Base-by-base conservation (phyloP, 2,888 invertebrate genomes). In the Drosophila bunnanda region DNA sequence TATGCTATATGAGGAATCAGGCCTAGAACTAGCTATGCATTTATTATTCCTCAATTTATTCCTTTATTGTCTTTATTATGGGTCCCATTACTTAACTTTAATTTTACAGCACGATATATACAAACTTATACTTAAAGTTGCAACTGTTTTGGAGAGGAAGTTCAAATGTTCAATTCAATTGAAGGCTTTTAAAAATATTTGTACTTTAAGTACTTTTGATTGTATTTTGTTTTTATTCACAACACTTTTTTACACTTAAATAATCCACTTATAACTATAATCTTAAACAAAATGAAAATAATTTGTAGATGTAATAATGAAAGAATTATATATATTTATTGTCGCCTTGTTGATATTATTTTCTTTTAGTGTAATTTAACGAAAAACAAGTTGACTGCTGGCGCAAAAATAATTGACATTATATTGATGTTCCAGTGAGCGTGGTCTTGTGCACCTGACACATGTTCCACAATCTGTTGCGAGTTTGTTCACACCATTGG, bases 401-500 rank as follows among this genome's bases (percentile, higher is more conserved):
- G 61, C 52, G 52, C 46, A 60, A 74, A 83, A 86, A 77, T 83
- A 86, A 82, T 82, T 80, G 81, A 86, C 77, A 77, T 74, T 75
- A 66, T 73, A 76, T 78, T 80, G 64, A 70, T 80, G 71, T 64
- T 50, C 48, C 61, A 64, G 67, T 48, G 25, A 54, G 43, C 58
- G 72, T 56, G 53, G 28, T 59, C 44, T 39, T 59, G 73, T 66
- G 65, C 12, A 38, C n/a, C 17, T 55, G 61, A 56, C 55, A 48
- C 56, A 46, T 59, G 75, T 64, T 59, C 39, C 57, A 43, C 62
- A 57, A 65, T 55, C 41, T 54, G 56, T 74, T 48, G 67, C 46
- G 65, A 71, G 76, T 78, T 71, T 76, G 70, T 83, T 71, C 67
- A 69, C 61, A 64, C 36, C 15, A 4, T 30, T 17, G 39, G 9